Conservation (phyloP, 1,140 invertebrate genomes). For the Scaptomyza pallida region DNA sequence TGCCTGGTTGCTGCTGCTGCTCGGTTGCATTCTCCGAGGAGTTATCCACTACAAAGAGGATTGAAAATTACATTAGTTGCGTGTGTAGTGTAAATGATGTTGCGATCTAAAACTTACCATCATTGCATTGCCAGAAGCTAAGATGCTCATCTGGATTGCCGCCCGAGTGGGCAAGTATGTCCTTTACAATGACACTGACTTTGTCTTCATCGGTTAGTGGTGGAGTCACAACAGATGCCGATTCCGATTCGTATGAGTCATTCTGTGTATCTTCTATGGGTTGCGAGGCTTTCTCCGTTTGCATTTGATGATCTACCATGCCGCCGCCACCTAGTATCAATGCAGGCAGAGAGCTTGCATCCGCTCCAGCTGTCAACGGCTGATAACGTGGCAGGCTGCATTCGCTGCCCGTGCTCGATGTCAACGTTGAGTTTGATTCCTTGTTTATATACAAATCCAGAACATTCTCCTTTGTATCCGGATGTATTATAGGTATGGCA, state of each 20-base stretch:
- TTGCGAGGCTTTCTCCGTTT: slow-evolving; percentile 41
- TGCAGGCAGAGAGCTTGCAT: slow-evolving; percentile 32
- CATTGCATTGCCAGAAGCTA: slow-evolving; percentile 63
- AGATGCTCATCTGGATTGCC: slow-evolving; percentile 62
- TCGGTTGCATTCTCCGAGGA: slow-evolving; percentile 43
- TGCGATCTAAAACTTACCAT: slow-evolving; percentile 63
- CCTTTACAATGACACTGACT: slow-evolving; percentile 72
- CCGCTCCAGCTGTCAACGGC: slow-evolving; percentile 20
- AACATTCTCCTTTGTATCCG: slow-evolving; percentile 70
- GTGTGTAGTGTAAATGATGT: background rate
- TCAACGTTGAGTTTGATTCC: slow-evolving; percentile 53
- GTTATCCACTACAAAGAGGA: slow-evolving; percentile 64
- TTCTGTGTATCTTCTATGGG: background rate
- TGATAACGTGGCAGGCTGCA: slow-evolving; percentile 33
- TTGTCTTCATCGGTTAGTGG: slow-evolving; percentile 59
- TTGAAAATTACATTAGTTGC: background rate
- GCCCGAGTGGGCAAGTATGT: slow-evolving; percentile 61
- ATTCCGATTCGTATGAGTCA: background rate
- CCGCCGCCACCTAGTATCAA: slow-evolving; percentile 21
- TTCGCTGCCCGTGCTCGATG: slow-evolving; percentile 42
- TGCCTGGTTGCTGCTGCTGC: slow-evolving; percentile 2
- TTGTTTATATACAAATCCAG: slow-evolving; percentile 59
- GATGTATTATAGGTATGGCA: slow-evolving; percentile 79
- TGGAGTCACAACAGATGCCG: background rate
- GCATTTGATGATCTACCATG: slow-evolving; percentile 66